A percentile compares a stretch with the other conserved stretches of the same genome.
Evolutionary conservation across 2,797 vertebrate genomes (phyloP).

Genomic region (Menidia menidia): DNA sequence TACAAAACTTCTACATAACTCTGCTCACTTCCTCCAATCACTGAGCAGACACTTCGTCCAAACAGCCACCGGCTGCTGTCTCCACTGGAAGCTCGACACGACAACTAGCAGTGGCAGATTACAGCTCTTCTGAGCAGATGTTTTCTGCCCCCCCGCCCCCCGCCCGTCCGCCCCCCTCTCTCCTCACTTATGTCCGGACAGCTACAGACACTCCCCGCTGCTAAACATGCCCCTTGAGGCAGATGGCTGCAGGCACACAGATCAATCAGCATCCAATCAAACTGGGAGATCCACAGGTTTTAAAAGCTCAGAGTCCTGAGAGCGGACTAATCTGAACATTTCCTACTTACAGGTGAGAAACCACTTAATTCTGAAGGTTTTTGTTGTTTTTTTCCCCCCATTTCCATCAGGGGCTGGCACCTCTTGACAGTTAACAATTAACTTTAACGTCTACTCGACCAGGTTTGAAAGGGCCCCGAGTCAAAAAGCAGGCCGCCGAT

Average conservation of each 20-base stretch:
- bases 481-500: too few species aligned
- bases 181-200: slow-evolving; percentile 45
- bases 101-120: slow-evolving; percentile 37
- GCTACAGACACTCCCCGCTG: slow-evolving; percentile 35
- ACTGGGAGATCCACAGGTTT: neutral
- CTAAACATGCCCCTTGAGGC: slow-evolving; percentile 54
- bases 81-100: slow-evolving; percentile 23
- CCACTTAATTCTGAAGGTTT: too few species aligned
- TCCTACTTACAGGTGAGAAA: too few species aligned
- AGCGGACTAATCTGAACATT: neutral
- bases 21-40: slow-evolving; percentile 8
- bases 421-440: too few species aligned
- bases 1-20: neutral
- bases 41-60: slow-evolving; percentile 26
- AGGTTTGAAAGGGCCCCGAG: too few species aligned
- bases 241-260: too few species aligned
- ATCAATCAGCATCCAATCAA: too few species aligned
- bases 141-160: slow-evolving; percentile 18
- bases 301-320: neutral
- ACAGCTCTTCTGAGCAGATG: slow-evolving; percentile 64
- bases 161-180: neutral
- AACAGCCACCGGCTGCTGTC: slow-evolving; percentile 30
- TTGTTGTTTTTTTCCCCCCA: too few species aligned
- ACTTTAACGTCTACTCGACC: too few species aligned
- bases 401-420: too few species aligned